A percentile compares a stretch with the other conserved stretches of the same genome.
phyloP scores from a whole-genome alignment of 1,140 invertebrate genomes.

The Drosophila tropicalis region DNA sequence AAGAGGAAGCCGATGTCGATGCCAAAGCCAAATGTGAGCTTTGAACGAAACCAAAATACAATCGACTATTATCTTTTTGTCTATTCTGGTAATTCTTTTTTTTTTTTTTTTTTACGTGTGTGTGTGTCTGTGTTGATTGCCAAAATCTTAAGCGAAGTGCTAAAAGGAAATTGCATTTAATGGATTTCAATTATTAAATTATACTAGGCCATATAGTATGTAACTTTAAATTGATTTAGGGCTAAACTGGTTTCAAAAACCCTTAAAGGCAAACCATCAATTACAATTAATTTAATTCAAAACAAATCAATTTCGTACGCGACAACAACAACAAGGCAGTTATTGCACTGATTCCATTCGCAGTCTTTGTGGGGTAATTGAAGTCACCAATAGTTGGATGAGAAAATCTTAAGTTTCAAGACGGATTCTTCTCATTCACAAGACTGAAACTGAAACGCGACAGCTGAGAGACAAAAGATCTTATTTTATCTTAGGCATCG shows the following conservation, averaged over 20 bases:
- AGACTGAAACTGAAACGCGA: slow-evolving; percentile 12
- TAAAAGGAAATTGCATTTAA: not conserved
- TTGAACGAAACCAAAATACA: slow-evolving; percentile 18
- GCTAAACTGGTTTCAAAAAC: no score
- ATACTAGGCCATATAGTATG: no score
- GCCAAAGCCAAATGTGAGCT: slow-evolving; percentile 3
- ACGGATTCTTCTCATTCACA: not conserved
- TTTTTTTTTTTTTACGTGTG: not conserved
- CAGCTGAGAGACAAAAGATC: slow-evolving; percentile 1
- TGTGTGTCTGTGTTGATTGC: not conserved
- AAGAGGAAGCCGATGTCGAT: slow-evolving; percentile 34
- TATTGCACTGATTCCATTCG: no score
- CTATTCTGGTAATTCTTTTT: slow-evolving; percentile 12
- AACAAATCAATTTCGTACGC: no score
- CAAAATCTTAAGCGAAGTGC: not conserved
- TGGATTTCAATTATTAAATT: no score
- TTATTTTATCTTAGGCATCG: slow-evolving; percentile 17
- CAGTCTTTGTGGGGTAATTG: no score
- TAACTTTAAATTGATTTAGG: no score
- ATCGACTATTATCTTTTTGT: not conserved
- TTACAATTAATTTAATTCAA: no score
- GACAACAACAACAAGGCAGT: no score
- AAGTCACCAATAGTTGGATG: no score
- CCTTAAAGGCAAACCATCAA: no score
- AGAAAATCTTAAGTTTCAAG: not conserved